Evolutionary conservation across 2,113 vertebrate species (phyloP).

Genomic region (Chlorocebus sabaeus): DNA sequence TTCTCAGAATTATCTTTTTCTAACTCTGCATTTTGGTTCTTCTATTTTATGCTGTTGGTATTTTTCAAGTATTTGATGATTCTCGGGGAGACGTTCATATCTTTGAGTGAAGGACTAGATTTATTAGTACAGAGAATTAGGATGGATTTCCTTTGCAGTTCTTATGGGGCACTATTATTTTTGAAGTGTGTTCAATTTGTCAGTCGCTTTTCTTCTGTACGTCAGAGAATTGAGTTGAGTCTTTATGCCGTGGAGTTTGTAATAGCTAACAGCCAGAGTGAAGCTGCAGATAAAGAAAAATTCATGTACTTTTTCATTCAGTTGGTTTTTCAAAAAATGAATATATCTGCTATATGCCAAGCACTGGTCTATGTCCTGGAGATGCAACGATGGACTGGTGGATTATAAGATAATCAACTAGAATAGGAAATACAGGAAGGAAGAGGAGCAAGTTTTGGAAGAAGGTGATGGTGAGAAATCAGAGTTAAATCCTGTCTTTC

Average conservation of each 20-base stretch:
- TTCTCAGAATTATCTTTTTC: neutral
- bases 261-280: neutral
- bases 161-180: neutral
- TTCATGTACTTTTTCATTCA: neutral
- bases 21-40: neutral
- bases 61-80: neutral
- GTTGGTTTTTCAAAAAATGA: neutral
- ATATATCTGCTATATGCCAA: neutral
- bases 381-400: neutral
- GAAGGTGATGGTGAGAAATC: neutral
- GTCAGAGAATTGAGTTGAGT: neutral
- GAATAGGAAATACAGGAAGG: neutral
- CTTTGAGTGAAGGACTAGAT: neutral
- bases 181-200: neutral
- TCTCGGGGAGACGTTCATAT: neutral
- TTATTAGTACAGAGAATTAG: neutral
- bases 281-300: neutral
- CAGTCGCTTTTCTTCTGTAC: neutral
- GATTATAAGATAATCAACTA: neutral
- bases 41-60: neutral
- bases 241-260: neutral
- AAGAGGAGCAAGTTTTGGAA: neutral
- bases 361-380: neutral
- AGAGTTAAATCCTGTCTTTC: neutral
- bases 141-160: neutral